Percentiles rank a stretch among this genome's conserved stretches.
Evolutionary conservation across 64 coral and sea anemone species (phyloP).

Genomic region (Montipora cactus): DNA sequence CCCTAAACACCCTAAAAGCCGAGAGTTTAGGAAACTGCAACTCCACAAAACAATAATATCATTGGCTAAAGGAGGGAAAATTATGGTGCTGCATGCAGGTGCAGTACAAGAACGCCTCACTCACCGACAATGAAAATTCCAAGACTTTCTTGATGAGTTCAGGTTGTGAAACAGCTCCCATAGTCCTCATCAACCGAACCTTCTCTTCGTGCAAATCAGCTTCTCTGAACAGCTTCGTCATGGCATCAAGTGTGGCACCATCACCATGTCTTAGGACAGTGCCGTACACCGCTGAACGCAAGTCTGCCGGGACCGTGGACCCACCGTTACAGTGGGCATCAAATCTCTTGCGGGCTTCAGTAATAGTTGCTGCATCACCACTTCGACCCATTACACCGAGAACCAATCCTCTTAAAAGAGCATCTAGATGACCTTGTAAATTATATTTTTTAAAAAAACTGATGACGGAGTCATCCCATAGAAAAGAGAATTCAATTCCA

Average conservation of each 20-base stretch:
- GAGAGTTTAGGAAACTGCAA: too few relatives aligned
- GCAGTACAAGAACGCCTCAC: neutral
- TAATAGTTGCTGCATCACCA: conserved; percentile 75
- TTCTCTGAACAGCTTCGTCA: conserved; percentile 77
- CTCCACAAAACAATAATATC: too few relatives aligned
- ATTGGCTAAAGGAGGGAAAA: too few relatives aligned
- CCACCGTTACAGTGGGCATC: conserved; percentile 83
- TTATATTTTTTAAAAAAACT: neutral
- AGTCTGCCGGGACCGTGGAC: conserved; percentile 75
- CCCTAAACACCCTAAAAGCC: too few relatives aligned
- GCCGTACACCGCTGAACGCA: conserved; percentile 86
- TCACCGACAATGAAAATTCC: conserved; percentile 91
- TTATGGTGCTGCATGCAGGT: too few relatives aligned
- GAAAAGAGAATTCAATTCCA: too few relatives aligned
- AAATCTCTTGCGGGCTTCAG: conserved; percentile 88
- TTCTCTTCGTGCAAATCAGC: conserved; percentile 92
- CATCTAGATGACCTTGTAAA: conserved; percentile 87
- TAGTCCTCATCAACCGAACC: conserved; percentile 85
- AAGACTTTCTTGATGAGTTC: conserved; percentile 92
- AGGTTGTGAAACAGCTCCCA: conserved; percentile 85
- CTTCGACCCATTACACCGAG: conserved; percentile 83
- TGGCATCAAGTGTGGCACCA: conserved; percentile 47
- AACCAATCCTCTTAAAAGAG: conserved; percentile 85
- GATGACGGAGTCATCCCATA: neutral
- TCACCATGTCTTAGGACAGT: conserved; percentile 92